Evolutionary conservation across 2,797 vertebrate genomes (phyloP), one percentile per base, ranked within the genome.

Genomic region (Gila robusta): DNA sequence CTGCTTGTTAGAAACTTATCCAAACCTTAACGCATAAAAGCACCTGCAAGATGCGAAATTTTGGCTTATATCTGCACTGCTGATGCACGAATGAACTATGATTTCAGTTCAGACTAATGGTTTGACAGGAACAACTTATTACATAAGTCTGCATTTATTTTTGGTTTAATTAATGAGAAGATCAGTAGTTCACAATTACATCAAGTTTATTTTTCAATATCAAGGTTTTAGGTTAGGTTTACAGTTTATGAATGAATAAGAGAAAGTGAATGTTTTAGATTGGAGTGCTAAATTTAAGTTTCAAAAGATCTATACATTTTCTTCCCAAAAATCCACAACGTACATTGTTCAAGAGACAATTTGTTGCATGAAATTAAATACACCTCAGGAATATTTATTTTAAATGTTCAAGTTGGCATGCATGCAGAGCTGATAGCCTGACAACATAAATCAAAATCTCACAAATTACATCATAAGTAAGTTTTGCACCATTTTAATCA

Each of bases 1-100:
- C n/a, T 35, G 49, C 49, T 52, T 28, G 28, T 1, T 7, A 64
- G 35, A 12, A 72, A 82, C 39, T 59, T 82, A 26, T 77, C 14
- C 74, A 28, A 52, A 66, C 2, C 11, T 49, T 28, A 41, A 49
- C 1, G 83, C 80, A 44, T 88, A 89, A 89, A 91, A 91, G 92
- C 94, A 94, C 93, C 92, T 93, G 94, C 89, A 52, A 85, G 74
- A 88, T 69, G 73, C 54, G 47, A 26, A 19, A 49, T 72, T 21
- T 26, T 16, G 26, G 6, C 23, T 26, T 7, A 16, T 59, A 39
- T 66, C n/a, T 66, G 26, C 56, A 59, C 54, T 5, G n/a, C 23
- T 21, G 41, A 28, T 71, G 32, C 19, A 47, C n/a, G 14, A 66
- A 49, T 66, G 0, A 73, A 9, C 14, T 23, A 28, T 16, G 1